Conservation (phyloP, 2,888 invertebrate genomes). For the Ariolimax columbianus region DNA sequence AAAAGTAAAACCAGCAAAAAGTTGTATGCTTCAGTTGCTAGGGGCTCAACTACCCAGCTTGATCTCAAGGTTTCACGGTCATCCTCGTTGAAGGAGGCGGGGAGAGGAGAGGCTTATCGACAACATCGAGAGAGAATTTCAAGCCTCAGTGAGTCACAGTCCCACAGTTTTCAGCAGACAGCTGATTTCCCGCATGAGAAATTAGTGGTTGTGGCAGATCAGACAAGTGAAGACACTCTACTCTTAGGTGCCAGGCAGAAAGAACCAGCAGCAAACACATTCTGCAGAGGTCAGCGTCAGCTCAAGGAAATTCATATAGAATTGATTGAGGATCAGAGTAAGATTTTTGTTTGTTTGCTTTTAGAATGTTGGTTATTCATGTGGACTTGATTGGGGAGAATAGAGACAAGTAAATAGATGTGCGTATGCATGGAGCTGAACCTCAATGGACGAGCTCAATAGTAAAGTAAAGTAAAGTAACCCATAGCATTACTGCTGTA, state of each 20-base stretch:
- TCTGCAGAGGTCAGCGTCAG: conserved; percentile 56
- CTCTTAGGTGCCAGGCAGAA: conserved; percentile 36
- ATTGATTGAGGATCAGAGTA: conserved; percentile 59
- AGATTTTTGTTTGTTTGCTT: neutral
- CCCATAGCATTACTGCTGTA: too few species aligned
- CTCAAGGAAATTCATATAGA: conserved; percentile 57
- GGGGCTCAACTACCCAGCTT: neutral
- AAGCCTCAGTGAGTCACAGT: conserved; percentile 16
- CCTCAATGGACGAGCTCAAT: too few species aligned
- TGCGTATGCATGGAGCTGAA: too few species aligned
- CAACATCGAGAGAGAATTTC: conserved; percentile 23
- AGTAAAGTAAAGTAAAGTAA: too few species aligned
- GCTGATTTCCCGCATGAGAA: neutral
- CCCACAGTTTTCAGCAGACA: neutral
- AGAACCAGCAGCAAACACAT: conserved; percentile 42
- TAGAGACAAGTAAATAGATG: too few species aligned
- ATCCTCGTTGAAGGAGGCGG: conserved; percentile 23
- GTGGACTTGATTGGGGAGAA: too few species aligned
- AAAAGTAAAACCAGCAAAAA: conserved; percentile 21
- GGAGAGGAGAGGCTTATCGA: neutral
- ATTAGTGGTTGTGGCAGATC: neutral
- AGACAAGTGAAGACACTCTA: neutral
- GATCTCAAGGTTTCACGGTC: conserved; percentile 36
- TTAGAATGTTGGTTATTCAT: too few species aligned
- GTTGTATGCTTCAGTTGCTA: conserved; percentile 39